phyloP scores from a whole-genome alignment of 1,140 invertebrate genomes.

The Brachionus angularis region DNA sequence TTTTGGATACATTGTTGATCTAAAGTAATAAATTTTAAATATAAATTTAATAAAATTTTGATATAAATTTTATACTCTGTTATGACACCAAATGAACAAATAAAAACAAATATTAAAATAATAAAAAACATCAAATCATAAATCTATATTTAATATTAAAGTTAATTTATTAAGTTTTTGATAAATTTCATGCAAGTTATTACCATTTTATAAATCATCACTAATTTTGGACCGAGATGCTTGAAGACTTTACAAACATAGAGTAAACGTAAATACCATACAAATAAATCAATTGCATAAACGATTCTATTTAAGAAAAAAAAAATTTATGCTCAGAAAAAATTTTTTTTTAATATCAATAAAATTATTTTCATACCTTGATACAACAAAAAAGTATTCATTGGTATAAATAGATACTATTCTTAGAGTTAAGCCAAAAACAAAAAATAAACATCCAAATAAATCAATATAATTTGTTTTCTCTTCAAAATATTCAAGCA shows the following conservation, averaged over 20 bases:
- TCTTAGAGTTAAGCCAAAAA: slow-evolving; percentile 28
- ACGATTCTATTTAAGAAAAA: too few species aligned
- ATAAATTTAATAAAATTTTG: neutral
- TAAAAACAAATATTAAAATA: slow-evolving; percentile 52
- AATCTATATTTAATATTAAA: slow-evolving; percentile 48
- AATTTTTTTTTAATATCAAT: too few species aligned
- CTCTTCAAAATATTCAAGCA: slow-evolving; percentile 27
- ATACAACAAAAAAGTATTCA: slow-evolving; percentile 17
- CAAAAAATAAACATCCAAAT: slow-evolving; percentile 26
- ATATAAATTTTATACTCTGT: slow-evolving; percentile 17
- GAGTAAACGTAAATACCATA: slow-evolving; percentile 50
- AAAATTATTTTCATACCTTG: too few species aligned
- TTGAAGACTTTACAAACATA: slow-evolving; percentile 53
- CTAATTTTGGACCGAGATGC: slow-evolving; percentile 56
- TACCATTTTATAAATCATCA: slow-evolving; percentile 57
- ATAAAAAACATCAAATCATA: slow-evolving; percentile 54
- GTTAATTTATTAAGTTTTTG: too few species aligned
- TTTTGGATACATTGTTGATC: slow-evolving; percentile 53
- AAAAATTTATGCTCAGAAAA: neutral
- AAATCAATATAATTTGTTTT: slow-evolving; percentile 42
- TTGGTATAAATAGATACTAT: slow-evolving; percentile 28
- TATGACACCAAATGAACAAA: slow-evolving; percentile 54
- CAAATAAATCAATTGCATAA: slow-evolving; percentile 23
- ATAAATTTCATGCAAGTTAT: too few species aligned
- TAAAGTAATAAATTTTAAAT: neutral